Evolutionary conservation across 1,140 invertebrate species (phyloP).

Genomic region (Cotesia glomerata): DNA sequence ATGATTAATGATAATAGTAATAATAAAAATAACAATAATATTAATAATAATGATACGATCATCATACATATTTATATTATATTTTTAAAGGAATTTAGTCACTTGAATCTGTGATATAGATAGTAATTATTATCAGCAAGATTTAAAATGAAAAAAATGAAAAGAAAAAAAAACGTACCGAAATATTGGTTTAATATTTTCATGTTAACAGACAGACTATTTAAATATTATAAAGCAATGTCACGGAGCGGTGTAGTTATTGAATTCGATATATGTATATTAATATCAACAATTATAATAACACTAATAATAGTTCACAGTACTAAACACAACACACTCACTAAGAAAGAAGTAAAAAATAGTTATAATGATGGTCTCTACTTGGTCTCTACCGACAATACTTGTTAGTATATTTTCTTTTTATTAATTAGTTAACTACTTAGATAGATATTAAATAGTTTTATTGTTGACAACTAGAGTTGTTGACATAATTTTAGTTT

Average conservation of each 20-base stretch:
- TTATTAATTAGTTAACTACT: conserved; percentile 35
- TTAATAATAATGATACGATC: conserved; percentile 37
- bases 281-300: background rate
- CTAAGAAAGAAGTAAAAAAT: conserved; percentile 31
- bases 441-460: conserved; percentile 33
- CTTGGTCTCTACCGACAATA: conserved; percentile 44
- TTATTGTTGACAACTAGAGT: no score
- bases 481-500: no score
- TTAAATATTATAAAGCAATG: conserved; percentile 45
- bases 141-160: conserved; percentile 37
- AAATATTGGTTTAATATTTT: conserved; percentile 61
- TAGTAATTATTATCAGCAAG: conserved; percentile 64
- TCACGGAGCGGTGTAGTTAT: conserved; percentile 50
- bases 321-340: no score
- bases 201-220: conserved; percentile 43
- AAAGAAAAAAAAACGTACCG: no score
- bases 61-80: conserved; percentile 63
- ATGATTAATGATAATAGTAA: no score
- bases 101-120: conserved; percentile 65
- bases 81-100: conserved; percentile 65
- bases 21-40: no score
- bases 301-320: no score
- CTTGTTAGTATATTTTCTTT: conserved; percentile 53
- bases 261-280: conserved; percentile 11
- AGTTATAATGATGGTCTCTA: conserved; percentile 38